Conservation (phyloP, 2,888 invertebrate species). For the Polydrusus tereticollis region DNA sequence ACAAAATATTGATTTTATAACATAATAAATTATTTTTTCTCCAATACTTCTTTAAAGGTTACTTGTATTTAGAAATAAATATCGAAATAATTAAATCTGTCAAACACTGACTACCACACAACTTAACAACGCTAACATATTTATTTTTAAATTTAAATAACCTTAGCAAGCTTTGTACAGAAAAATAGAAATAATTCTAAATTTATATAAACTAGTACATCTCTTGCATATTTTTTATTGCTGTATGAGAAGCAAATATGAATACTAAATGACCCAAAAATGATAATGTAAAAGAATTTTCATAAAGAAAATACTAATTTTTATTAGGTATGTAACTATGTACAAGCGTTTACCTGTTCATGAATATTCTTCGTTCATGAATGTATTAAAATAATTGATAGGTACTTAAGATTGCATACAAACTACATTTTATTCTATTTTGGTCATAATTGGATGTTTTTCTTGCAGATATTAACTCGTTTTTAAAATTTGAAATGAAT, state of each 20-base stretch:
- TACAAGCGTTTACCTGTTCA: slow-evolving; percentile 30
- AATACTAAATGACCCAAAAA: not conserved
- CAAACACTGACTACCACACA: too few relatives aligned
- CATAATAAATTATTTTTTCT: too few relatives aligned
- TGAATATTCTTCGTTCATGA: slow-evolving; percentile 40
- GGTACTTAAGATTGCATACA: not conserved
- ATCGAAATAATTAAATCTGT: too few relatives aligned
- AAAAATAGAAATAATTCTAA: not conserved
- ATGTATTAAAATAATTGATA: slow-evolving; percentile 17
- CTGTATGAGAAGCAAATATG: not conserved
- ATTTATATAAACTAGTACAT: not conserved
- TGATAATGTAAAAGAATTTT: not conserved
- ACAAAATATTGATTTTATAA: too few relatives aligned
- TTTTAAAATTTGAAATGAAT: too few relatives aligned
- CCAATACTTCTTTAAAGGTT: too few relatives aligned
- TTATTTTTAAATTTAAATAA: too few relatives aligned
- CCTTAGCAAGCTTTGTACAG: not conserved
- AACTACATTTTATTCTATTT: not conserved
- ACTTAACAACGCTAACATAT: too few relatives aligned
- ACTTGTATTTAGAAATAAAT: too few relatives aligned
- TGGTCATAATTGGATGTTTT: not conserved
- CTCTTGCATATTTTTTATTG: not conserved
- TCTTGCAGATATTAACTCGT: too few relatives aligned
- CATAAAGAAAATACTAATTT: not conserved
- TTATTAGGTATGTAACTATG: slow-evolving; percentile 4